These are phyloP conservation scores for Cremastinae sp. DNA, from an alignment of 2,888 invertebrate species.

Conservation along the genomic window DNA sequence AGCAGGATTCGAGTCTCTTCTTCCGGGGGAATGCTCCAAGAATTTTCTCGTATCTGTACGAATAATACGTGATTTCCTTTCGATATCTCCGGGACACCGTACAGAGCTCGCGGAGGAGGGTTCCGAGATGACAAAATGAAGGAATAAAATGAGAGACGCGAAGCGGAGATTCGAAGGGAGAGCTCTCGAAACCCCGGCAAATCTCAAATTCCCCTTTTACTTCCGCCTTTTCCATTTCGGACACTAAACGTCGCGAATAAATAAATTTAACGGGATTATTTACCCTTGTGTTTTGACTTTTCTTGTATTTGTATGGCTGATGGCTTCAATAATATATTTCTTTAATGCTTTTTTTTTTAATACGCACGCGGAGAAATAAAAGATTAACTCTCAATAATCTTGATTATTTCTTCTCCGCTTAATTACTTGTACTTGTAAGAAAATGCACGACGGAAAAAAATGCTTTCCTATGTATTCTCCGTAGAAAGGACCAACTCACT, in stretches of 20 bases:
- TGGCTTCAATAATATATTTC: no score
- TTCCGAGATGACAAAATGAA: conserved; percentile 33
- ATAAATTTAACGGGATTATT: neutral
- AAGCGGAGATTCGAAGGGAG: conserved; percentile 5
- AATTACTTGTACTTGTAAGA: conserved; percentile 18
- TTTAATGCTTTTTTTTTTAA: no score
- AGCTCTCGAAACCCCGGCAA: conserved; percentile 17
- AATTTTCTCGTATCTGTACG: conserved; percentile 47
- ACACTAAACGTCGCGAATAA: neutral
- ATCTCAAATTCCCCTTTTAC: conserved; percentile 33
- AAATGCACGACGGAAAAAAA: neutral
- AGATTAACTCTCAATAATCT: no score
- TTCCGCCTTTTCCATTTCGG: conserved; percentile 12
- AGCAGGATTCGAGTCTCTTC: conserved; percentile 47
- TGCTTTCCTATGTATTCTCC: neutral
- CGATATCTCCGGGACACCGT: conserved; percentile 54
- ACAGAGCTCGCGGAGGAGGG: conserved; percentile 6
- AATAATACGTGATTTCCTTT: conserved; percentile 60
- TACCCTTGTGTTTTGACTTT: no score
- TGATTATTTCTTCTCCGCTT: conserved; percentile 17
- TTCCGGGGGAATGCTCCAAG: conserved; percentile 44
- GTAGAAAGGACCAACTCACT: conserved; percentile 14
- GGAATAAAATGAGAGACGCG: neutral
- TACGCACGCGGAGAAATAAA: no score
- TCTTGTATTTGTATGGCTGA: neutral